Conservation (phyloP, 2,113 vertebrate genomes). For the Ammodytes dubius region DNA sequence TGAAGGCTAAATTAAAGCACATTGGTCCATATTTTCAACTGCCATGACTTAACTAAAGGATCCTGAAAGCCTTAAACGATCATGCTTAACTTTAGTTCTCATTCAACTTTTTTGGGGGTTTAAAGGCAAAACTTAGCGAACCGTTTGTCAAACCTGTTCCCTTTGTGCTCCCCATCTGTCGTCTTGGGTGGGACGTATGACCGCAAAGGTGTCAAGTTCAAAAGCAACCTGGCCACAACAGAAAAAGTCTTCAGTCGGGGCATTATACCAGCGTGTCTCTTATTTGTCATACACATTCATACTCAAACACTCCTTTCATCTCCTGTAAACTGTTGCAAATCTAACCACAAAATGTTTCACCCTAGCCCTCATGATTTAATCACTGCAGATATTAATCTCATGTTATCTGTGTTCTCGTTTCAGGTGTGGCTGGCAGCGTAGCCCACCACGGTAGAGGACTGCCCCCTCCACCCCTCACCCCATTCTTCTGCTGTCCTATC, state of each 20-base stretch:
- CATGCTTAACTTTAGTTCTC: not conserved
- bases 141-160: conserved; percentile 8
- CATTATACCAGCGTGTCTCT: conserved; percentile 2
- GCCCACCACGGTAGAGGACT: conserved; percentile 31
- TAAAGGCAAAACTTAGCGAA: conserved; percentile 13
- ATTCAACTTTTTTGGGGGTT: conserved; percentile 22
- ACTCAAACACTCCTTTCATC: not conserved
- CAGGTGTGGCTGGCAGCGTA: conserved; percentile 67
- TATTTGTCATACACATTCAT: conserved; percentile 6
- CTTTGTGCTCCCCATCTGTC: conserved; percentile 41
- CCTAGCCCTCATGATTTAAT: not conserved
- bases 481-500: conserved; percentile 3
- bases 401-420: conserved; percentile 19
- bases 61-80: not conserved
- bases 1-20: conserved; percentile 5
- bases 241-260: conserved; percentile 18
- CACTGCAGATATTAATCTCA: conserved; percentile 7
- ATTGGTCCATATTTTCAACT: conserved; percentile 10
- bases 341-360: not conserved
- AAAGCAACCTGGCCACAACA: conserved; percentile 32
- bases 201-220: conserved; percentile 48
- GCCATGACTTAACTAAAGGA: too few species aligned
- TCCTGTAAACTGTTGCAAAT: not conserved
- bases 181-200: conserved; percentile 53
- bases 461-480: not conserved